These are phyloP conservation scores for Platyscapa corneri DNA, from an alignment of 1,140 invertebrate species.

Conservation along the genomic window DNA sequence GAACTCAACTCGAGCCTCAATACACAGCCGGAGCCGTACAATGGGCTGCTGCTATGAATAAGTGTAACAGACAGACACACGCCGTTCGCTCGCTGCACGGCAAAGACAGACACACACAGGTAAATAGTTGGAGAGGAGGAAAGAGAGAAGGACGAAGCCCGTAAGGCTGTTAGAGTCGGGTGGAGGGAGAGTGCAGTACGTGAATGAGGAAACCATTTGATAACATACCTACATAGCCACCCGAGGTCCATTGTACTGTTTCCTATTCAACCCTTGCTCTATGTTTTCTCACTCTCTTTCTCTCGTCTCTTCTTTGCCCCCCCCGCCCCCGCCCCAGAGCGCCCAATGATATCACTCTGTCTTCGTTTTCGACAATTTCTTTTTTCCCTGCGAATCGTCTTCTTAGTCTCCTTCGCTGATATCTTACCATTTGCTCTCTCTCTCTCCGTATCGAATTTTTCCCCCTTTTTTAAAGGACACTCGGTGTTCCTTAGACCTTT, in stretches of 20 bases:
- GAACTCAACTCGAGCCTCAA: slow-evolving; percentile 73
- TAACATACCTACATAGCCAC: slow-evolving; percentile 72
- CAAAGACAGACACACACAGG: slow-evolving; percentile 44
- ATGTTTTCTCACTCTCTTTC: slow-evolving; percentile 64
- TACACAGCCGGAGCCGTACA: slow-evolving; percentile 65
- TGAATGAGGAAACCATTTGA: slow-evolving; percentile 76
- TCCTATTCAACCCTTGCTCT: slow-evolving; percentile 72
- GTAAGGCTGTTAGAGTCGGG: slow-evolving; percentile 9
- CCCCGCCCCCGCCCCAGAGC: slow-evolving; percentile 19
- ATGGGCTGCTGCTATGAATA: slow-evolving; percentile 72
- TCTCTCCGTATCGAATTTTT: background rate
- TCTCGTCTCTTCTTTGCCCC: slow-evolving; percentile 28
- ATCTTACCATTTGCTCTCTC: slow-evolving; percentile 31
- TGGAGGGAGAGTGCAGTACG: slow-evolving; percentile 65
- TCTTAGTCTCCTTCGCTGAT: slow-evolving; percentile 29
- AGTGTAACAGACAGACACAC: slow-evolving; percentile 75
- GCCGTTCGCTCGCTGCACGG: slow-evolving; percentile 54
- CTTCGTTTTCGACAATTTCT: slow-evolving; percentile 34
- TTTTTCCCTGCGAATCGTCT: slow-evolving; percentile 23
- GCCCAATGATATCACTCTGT: slow-evolving; percentile 36
- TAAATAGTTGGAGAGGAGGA: background rate
- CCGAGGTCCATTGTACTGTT: slow-evolving; percentile 73
- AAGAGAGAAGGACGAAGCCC: background rate
- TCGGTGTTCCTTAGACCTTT: background rate
- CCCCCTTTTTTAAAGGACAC: background rate